These are phyloP conservation scores for Melanotaenia duboulayi DNA, from an alignment of 2,113 vertebrate genomes.

Conservation along the genomic window DNA sequence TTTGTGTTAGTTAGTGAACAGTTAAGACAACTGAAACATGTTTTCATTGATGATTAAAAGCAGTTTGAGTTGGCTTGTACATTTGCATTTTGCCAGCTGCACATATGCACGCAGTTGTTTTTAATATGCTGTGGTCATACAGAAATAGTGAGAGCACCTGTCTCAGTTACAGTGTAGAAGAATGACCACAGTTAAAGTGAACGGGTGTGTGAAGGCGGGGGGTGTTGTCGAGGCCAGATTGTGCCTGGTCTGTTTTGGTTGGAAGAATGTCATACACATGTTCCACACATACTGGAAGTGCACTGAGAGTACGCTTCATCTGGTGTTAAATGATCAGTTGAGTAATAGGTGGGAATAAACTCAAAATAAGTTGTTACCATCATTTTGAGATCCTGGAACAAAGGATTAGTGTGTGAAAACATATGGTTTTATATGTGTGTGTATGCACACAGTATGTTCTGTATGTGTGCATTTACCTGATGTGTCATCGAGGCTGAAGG, in stretches of 20 bases:
- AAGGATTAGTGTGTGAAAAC: not conserved
- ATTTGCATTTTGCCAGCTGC: constrained; percentile 22
- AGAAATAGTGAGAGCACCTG: constrained; percentile 85
- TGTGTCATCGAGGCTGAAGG: constrained; percentile 93
- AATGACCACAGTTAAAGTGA: constrained; percentile 77
- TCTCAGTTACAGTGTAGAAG: constrained; percentile 68
- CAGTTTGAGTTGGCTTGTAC: not conserved
- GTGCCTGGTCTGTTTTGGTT: constrained; percentile 75
- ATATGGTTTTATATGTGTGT: not conserved
- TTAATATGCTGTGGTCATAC: constrained; percentile 75
- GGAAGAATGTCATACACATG: constrained; percentile 70
- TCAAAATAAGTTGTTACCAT: constrained; percentile 47
- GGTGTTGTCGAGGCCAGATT: constrained; percentile 30
- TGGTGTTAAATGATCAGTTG: constrained; percentile 35
- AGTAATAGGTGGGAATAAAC: constrained; percentile 3
- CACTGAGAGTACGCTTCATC: constrained; percentile 51
- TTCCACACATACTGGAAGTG: constrained; percentile 58
- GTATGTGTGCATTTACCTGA: constrained; percentile 83
- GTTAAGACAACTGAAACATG: constrained; percentile 2
- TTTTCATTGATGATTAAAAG: not conserved
- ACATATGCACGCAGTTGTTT: constrained; percentile 43
- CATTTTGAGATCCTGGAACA: constrained; percentile 20
- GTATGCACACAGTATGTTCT: constrained; percentile 15
- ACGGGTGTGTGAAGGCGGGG: constrained; percentile 35
- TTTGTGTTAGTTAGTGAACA: not conserved